Conservation (phyloP, 2,797 vertebrate genomes). For the Parotocinclus haroldoi region DNA sequence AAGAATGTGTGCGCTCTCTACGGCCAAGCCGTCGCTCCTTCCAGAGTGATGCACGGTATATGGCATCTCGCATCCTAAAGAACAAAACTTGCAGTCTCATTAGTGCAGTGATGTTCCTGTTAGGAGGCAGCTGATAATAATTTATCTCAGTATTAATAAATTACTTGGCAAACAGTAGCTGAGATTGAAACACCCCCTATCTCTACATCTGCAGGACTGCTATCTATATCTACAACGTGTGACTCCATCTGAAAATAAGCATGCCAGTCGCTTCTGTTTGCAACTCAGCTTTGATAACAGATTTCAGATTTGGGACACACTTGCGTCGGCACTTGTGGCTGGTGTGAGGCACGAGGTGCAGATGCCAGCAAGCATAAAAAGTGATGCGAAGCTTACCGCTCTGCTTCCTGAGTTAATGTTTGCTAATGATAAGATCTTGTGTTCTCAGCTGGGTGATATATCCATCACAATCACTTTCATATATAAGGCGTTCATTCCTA, state of each 20-base stretch:
- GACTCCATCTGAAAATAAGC: conserved; percentile 25
- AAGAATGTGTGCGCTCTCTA: neutral
- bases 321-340: neutral
- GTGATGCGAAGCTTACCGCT: no score
- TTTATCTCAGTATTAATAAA: conserved; percentile 22
- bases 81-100: conserved; percentile 18
- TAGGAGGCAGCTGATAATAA: conserved; percentile 24
- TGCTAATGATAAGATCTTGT: conserved; percentile 7
- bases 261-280: neutral
- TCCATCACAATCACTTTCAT: conserved; percentile 1
- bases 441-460: conserved; percentile 18
- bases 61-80: neutral
- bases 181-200: neutral
- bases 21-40: neutral
- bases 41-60: conserved; percentile 1
- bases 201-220: neutral
- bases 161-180: conserved; percentile 3
- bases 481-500: no score
- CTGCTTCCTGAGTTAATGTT: no score
- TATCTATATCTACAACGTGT: conserved; percentile 14
- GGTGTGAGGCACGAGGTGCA: conserved; percentile 15
- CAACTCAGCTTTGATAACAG: conserved; percentile 4
- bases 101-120: conserved; percentile 5
- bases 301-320: neutral
- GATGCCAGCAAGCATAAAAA: conserved; percentile 13